Evolutionary conservation across 2,113 vertebrate species (phyloP), one percentile per base, ranked within the genome.

Genomic region (Pelmatolapia mariae): DNA sequence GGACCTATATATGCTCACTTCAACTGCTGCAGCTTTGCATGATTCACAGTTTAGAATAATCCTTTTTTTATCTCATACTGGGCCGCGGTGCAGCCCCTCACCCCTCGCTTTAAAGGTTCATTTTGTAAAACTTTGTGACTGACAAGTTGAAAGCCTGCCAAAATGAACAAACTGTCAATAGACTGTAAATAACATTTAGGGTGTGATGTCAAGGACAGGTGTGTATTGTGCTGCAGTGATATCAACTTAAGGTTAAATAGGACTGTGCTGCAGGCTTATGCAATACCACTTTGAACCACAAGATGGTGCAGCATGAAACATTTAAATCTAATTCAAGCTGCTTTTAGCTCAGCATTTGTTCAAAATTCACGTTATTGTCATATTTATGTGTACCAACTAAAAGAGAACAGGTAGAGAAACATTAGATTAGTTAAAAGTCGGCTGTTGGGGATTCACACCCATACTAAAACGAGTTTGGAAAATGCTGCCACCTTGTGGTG

Each of bases 261-360:
- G 43, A 26, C 1, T 0, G 3, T 13, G 71, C 73, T 8, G 10
- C 11, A 52, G 26, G 18, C 26, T 52, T 50, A 19, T 52, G 73
- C 43, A 78, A n/a, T 78, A 52, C 45, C 73, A 13, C 7, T 8
- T 78, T 50, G 45, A 50, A 52, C 45, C 73, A 78, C 73, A 78
- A 78, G 73, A 19, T 78, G 26, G 73, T 78, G 45, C 7, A 78
- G 73, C 26, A 76, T 8, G 15, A 29, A 19, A 76, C 40, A 29
- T 47, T 47, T 76, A 19, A 76, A 29, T 19, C 1, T 19, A 45
- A 76, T 29, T 1, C 40, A 47, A 76, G 24, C 40, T 73, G 40
- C 68, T 26, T 73, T 73, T 45, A 26, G 68, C 68, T 73, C 68
- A 47, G 22, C 9, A 47, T 47, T 76, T 76, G 68, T 47, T 29